phyloP scores from a whole-genome alignment of 2,888 invertebrate species.

The Hemicrepidius hirtus region DNA sequence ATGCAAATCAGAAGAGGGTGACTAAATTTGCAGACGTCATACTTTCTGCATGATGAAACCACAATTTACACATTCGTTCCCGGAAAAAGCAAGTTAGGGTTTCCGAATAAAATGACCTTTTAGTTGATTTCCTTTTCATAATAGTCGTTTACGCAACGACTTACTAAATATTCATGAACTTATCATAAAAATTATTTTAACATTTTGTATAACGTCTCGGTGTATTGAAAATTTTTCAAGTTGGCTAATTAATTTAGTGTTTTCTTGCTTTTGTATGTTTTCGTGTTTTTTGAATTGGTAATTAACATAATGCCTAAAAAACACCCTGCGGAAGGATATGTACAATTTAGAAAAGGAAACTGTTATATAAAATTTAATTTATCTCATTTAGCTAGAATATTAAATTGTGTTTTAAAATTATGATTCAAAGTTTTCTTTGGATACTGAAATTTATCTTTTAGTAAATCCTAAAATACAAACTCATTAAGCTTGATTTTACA shows the following conservation, averaged over 20 bases:
- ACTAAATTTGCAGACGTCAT: no score
- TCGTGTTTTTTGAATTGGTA: background rate
- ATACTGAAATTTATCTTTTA: slow-evolving; percentile 6
- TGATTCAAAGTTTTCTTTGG: slow-evolving; percentile 15
- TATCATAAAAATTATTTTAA: no score
- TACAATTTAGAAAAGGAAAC: background rate
- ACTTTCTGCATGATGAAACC: background rate
- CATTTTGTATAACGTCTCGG: no score
- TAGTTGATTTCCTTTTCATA: background rate
- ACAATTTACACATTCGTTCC: slow-evolving; percentile 4
- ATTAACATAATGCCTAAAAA: no score
- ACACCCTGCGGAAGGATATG: no score
- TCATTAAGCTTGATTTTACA: slow-evolving; percentile 20
- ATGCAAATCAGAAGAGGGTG: no score
- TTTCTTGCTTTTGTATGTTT: no score
- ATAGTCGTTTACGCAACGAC: no score
- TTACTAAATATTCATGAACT: no score
- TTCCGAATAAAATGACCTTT: background rate
- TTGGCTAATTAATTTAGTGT: no score
- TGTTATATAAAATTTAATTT: background rate
- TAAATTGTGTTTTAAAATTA: background rate
- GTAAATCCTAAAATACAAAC: slow-evolving; percentile 8
- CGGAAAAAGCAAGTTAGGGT: background rate
- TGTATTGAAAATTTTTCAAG: no score
- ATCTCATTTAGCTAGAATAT: background rate